Base-by-base conservation (phyloP, 2,888 invertebrate species). In the Chirona hameri region DNA sequence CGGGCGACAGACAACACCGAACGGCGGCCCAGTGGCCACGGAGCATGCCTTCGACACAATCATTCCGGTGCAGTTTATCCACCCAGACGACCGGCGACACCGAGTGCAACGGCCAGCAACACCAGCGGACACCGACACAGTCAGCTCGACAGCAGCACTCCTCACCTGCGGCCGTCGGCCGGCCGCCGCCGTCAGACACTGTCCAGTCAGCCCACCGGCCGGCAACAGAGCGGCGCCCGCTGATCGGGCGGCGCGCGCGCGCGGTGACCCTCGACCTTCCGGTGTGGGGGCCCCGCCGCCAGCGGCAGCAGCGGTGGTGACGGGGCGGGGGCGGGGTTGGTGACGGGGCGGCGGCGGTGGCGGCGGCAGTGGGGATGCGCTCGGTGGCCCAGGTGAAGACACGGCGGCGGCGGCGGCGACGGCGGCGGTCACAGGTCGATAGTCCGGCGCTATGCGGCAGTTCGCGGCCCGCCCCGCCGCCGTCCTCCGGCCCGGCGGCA, bases 251-350 rank as follows among this genome's bases (percentile, higher is more conserved):
- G 65, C 65, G 65, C 60, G 65, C 65, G 65, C 65, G 65, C 65
- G 65, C 65, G n/a, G 65, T n/a, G n/a, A 65, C 65, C 65, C 65
- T 1, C 65, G 65, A 65, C 65, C 65, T 65, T 65, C 65, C 65
- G 65, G 52, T 39, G 39, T 5, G 7, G 52, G 52, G 1, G 15
- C 52, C 65, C 65, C n/a, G 65, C 7, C 65, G 27, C 10, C 65
- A 24, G 60, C 65, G 65, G 65, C 65, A 3, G 27, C n/a, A 7
- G 65, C n/a, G 65, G n/a, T 21, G 65, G 27, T 9, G n/a, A 27
- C 15, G 52, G 52, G 39, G 2, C 39, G 39, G 2, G 39, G 39
- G 2, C 39, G 39, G 39, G 39, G 39, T 39, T 39, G 39, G 39
- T 39, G 39, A 39, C 39, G 39, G 39, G 39, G 7, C 4, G 39